phyloP scores from a whole-genome alignment of 2,888 invertebrate species.

The Cactoblastis cactorum region DNA sequence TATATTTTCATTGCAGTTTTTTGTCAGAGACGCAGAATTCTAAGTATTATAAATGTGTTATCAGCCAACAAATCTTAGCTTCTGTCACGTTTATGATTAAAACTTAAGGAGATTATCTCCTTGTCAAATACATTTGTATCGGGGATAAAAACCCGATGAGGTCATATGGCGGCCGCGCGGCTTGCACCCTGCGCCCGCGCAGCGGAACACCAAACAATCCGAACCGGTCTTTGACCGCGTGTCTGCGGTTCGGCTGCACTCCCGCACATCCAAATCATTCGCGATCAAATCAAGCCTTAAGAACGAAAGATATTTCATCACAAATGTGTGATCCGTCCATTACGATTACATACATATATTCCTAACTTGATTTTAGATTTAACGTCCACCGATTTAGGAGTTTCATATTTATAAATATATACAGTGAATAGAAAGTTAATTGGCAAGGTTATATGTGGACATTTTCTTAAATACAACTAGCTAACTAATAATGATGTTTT shows the following conservation, averaged over 20 bases:
- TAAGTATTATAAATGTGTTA: neutral
- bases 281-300: conserved; percentile 32
- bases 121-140: conserved; percentile 25
- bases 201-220: conserved; percentile 61
- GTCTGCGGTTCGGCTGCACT: conserved; percentile 52
- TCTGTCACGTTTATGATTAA: conserved; percentile 14
- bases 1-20: too few relatives aligned
- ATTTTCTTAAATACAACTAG: too few relatives aligned
- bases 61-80: conserved; percentile 7
- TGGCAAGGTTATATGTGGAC: too few relatives aligned
- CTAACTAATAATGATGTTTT: too few relatives aligned
- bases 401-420: too few relatives aligned
- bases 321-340: neutral
- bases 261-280: conserved; percentile 52
- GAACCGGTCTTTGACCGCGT: conserved; percentile 73
- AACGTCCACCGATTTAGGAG: too few relatives aligned
- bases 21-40: neutral
- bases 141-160: conserved; percentile 55
- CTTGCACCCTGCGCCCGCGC: conserved; percentile 46
- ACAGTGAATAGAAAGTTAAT: too few relatives aligned
- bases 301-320: neutral
- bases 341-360: too few relatives aligned
- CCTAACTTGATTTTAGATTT: too few relatives aligned
- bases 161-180: conserved; percentile 54
- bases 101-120: conserved; percentile 9